Conservation (phyloP, 2,113 vertebrate species). For the Misgurnus anguillicaudatus region DNA sequence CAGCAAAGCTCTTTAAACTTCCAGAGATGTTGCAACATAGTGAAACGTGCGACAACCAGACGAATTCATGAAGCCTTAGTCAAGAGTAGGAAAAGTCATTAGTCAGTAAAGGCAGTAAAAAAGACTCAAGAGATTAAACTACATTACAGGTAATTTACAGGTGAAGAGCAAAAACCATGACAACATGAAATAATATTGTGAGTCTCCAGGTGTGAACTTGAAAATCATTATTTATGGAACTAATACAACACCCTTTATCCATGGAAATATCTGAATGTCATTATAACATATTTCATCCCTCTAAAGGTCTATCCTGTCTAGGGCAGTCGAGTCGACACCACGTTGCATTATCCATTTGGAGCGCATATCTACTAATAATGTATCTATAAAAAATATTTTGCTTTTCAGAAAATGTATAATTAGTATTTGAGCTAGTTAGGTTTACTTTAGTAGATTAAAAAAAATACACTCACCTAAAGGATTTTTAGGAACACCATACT, state of each 20-base stretch:
- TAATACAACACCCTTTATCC: neutral
- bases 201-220: neutral
- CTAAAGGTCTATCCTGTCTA: neutral
- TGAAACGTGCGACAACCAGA: neutral
- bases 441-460: neutral
- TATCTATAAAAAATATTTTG: neutral
- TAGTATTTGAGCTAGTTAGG: neutral
- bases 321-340: neutral
- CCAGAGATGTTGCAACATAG: neutral
- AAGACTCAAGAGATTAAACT: neutral
- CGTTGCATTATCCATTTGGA: neutral
- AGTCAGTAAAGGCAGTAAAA: neutral
- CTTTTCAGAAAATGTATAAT: no score
- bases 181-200: constrained; percentile 14
- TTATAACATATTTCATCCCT: neutral
- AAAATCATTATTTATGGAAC: neutral
- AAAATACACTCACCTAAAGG: no score
- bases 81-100: constrained; percentile 5
- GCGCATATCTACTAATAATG: neutral
- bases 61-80: neutral
- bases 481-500: no score
- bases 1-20: neutral
- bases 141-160: constrained; percentile 22
- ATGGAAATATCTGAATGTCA: neutral
- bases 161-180: constrained; percentile 27